Percentiles rank a stretch among this genome's conserved stretches.
phyloP scores from a whole-genome alignment of 2,888 invertebrate genomes.

The Macrosoma leucophasiata region DNA sequence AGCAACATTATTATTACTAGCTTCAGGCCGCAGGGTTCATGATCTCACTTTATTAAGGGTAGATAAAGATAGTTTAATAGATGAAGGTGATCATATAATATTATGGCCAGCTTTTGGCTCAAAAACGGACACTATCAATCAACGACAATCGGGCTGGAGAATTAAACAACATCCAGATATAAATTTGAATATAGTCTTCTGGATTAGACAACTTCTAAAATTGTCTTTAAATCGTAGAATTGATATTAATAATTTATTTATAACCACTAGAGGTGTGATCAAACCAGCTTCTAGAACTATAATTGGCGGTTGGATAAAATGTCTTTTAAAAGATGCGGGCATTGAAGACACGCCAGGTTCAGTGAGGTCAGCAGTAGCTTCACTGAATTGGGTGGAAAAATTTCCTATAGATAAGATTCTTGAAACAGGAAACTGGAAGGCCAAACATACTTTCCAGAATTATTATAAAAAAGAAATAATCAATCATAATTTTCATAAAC shows the following conservation, averaged over 20 bases:
- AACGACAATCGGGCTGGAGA: constrained; percentile 13
- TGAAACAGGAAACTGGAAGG: constrained; percentile 13
- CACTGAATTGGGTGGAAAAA: constrained; percentile 15
- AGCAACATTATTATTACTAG: constrained; percentile 4
- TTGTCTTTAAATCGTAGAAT: not conserved
- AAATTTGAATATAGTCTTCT: constrained; percentile 6
- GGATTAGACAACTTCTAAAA: constrained; percentile 1
- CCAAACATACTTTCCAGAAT: constrained; percentile 24
- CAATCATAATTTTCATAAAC: not conserved
- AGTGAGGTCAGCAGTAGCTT: constrained; percentile 15
- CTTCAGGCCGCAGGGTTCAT: constrained; percentile 10
- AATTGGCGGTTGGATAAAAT: constrained; percentile 11
- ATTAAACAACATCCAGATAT: constrained; percentile 4
- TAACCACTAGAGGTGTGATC: constrained; percentile 4
- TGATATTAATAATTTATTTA: constrained; percentile 4
- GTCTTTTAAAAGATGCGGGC: constrained; percentile 7
- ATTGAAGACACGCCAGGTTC: constrained; percentile 11
- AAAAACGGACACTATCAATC: constrained; percentile 11
- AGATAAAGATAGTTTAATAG: not conserved
- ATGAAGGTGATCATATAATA: not conserved
- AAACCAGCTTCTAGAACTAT: constrained; percentile 11
- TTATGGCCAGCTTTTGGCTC: constrained; percentile 14
- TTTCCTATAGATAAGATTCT: constrained; percentile 17
- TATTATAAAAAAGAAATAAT: constrained; percentile 20
- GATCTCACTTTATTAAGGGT: constrained; percentile 10